Percentiles rank a stretch among this genome's conserved stretches.
Evolutionary conservation across 2,113 vertebrate genomes (phyloP).

Genomic region (Macquaria ambigua): DNA sequence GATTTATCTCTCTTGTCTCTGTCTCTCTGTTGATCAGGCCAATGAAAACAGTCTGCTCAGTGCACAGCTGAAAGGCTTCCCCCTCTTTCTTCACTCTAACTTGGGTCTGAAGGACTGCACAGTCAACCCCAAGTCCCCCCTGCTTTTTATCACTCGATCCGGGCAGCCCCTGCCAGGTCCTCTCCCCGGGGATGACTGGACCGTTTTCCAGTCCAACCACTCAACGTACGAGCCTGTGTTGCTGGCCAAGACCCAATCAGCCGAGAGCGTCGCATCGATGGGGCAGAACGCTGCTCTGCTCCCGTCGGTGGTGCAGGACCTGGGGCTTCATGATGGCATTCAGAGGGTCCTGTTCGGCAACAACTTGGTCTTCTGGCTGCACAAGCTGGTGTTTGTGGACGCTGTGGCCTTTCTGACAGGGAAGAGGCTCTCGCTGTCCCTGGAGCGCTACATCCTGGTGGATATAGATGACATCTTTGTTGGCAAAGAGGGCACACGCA

Average conservation of each 20-base stretch:
- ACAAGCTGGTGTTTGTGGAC: slow-evolving; percentile 96
- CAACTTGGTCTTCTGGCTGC: slow-evolving; percentile 97
- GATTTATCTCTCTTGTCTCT: slow-evolving; percentile 56
- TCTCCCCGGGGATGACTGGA: slow-evolving; percentile 97
- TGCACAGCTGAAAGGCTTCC: slow-evolving; percentile 98
- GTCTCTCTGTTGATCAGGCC: slow-evolving; percentile 84
- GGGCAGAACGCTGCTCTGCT: slow-evolving; percentile 90
- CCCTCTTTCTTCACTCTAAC: slow-evolving; percentile 97
- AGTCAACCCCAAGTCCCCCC: slow-evolving; percentile 94
- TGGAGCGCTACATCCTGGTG: slow-evolving; percentile 95
- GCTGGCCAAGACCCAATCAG: slow-evolving; percentile 94
- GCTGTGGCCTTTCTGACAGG: slow-evolving; percentile 95
- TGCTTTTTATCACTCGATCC: slow-evolving; percentile 94
- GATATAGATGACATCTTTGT: slow-evolving; percentile 99
- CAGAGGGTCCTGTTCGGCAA: slow-evolving; percentile 97
- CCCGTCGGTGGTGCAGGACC: slow-evolving; percentile 96
- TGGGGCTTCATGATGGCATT: slow-evolving; percentile 96
- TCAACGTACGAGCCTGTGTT: slow-evolving; percentile 96
- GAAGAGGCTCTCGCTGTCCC: slow-evolving; percentile 92
- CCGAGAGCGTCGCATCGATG: slow-evolving; percentile 91
- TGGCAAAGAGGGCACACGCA: slow-evolving; percentile 97
- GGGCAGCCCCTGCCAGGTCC: slow-evolving; percentile 93
- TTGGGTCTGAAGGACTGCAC: slow-evolving; percentile 96
- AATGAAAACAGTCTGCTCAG: slow-evolving; percentile 99
- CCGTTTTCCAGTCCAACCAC: slow-evolving; percentile 98